Evolutionary conservation across 2,113 vertebrate genomes (phyloP).

Genomic region (Rynchops niger): DNA sequence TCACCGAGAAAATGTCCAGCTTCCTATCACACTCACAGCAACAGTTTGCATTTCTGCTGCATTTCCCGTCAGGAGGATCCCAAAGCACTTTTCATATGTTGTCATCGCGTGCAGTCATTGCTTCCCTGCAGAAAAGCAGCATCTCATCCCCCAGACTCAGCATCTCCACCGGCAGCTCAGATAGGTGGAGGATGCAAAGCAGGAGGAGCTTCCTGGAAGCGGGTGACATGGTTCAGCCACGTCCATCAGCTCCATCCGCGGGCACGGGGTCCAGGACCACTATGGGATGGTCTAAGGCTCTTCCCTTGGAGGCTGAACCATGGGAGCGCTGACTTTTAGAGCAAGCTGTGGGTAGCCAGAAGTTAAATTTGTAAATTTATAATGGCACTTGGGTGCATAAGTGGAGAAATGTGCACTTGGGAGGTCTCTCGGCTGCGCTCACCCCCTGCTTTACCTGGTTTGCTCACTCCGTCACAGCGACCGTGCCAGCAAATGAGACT

Average conservation of each 20-base stretch:
- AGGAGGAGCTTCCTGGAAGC: not conserved
- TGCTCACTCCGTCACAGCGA: not conserved
- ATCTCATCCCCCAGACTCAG: not conserved
- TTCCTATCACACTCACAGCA: not conserved
- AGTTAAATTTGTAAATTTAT: not conserved
- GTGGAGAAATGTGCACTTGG: not conserved
- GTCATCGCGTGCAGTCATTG: accelerated
- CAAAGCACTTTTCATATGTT: not conserved
- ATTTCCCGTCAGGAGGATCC: not conserved
- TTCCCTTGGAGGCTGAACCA: accelerated
- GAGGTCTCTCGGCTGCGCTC: not conserved
- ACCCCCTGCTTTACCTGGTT: not conserved
- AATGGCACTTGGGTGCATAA: not conserved
- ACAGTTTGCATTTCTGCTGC: not conserved
- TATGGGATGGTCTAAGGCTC: accelerated
- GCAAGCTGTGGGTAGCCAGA: not conserved
- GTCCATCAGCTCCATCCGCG: accelerated
- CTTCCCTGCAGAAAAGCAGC: not conserved
- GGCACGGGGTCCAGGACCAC: accelerated
- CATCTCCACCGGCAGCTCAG: not conserved
- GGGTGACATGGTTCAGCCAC: accelerated
- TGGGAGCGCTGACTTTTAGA: not conserved
- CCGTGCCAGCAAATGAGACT: not conserved
- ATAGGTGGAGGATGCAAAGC: not conserved
- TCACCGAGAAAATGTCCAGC: not conserved